These are phyloP conservation scores for Caenorhabditis doughertyi DNA, from an alignment of 2,888 invertebrate species.

Conservation along the genomic window DNA sequence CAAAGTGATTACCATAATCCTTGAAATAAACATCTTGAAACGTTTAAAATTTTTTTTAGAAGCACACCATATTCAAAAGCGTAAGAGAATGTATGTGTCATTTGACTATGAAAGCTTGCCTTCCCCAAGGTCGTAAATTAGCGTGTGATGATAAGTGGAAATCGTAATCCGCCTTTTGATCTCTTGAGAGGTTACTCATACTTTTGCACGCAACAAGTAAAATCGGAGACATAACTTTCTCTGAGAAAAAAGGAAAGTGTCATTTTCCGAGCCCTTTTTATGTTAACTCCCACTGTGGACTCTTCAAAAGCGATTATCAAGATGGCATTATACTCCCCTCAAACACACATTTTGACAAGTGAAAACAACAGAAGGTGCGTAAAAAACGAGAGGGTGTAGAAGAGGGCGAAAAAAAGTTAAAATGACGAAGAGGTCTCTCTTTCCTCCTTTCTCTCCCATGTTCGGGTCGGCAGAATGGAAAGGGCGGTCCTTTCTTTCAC, in stretches of 20 bases:
- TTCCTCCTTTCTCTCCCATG: conserved; percentile 10
- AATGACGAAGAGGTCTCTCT: conserved; percentile 16
- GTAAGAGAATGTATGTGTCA: too few relatives aligned
- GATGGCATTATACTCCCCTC: background rate
- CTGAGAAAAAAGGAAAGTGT: too few relatives aligned
- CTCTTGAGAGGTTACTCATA: too few relatives aligned
- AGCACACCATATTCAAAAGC: too few relatives aligned
- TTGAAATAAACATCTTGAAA: background rate
- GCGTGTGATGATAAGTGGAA: too few relatives aligned
- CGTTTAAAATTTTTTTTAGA: too few relatives aligned
- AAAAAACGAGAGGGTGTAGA: too few relatives aligned
- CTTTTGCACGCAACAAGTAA: too few relatives aligned
- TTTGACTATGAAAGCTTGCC: too few relatives aligned
- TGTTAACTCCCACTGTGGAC: background rate
- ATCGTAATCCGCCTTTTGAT: too few relatives aligned
- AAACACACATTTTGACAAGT: background rate
- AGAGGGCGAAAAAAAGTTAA: conserved; percentile 16
- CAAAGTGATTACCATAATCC: background rate
- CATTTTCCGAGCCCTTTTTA: background rate
- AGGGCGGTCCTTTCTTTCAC: conserved; percentile 2
- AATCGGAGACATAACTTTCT: too few relatives aligned
- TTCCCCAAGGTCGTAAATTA: too few relatives aligned
- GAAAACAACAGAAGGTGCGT: conserved; percentile 4
- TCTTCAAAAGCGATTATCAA: background rate
- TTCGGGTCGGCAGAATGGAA: conserved; percentile 24